Base-by-base conservation (phyloP, 1,140 invertebrate species). In the Heliconius melpomene region DNA sequence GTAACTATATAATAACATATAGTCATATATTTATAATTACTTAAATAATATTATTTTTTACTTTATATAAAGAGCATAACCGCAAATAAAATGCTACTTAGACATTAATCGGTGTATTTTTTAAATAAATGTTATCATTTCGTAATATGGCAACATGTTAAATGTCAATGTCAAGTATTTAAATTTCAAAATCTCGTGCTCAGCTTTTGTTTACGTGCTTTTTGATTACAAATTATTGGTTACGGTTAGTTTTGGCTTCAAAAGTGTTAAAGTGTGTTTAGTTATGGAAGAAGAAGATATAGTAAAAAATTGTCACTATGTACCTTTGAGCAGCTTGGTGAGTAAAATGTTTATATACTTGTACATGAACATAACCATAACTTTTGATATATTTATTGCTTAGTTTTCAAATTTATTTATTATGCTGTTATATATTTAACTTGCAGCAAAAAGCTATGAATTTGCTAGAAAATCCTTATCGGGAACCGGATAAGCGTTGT, bases 241-340 rank as follows among this genome's bases (percentile, higher is more conserved):
- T 1, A 46, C 40, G 40, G 40, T 46, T 46, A 23, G n/a, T 57
- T n/a, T 57, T 11, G 6, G n/a, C 9, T 23, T 23, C n/a, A 57
- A 57, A 8, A 57, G 20, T 57, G n/a, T 7, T 32, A 32, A 32
- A 32, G 29, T 32, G 29, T 32, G 2, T 32, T 32, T 26, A 66
- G 0, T 66, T 3, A 78, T 89, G 82, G 74, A 74, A 20, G 78
- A 87, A 79, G 84, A 89, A 80, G 85, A 89, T 77, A 84, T 88
- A 57, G 82, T 92, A 32, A 77, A 84, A 52, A 89, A 93, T 79
- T 89, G 88, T 76, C 83, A 89, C n/a, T 92, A 88, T 71, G 78
- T 92, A 2, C 90, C 92, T 46, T 85, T 88, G 36, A 86, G 82
- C 74, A 86, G 85, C 26, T 85, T 93, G 86, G 92, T 93, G 84